Evolutionary conservation across 2,797 vertebrate species (phyloP), one percentile per base, ranked within the genome.

Genomic region (Pampus argenteus): DNA sequence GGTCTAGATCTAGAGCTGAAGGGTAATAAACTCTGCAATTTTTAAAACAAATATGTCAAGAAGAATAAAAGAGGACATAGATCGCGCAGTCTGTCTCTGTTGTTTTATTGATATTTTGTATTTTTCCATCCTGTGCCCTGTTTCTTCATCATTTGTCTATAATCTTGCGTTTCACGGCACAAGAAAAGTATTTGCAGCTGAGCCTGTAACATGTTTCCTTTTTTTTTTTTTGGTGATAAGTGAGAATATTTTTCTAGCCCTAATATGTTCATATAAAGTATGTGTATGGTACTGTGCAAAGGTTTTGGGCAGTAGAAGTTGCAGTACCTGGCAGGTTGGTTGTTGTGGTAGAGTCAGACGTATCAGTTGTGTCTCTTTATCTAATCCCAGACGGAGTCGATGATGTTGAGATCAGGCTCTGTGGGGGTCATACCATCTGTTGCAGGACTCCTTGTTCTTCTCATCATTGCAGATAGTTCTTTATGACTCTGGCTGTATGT

Each of bases 191-290:
- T 52, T 2, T 47, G 40, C 17, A 20, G 17, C 45, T 5, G 9
- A 51, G 5, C 22, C 54, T 23, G 9, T n/a, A 3, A 36, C 20
- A 34, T 28, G 6, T 52, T 38, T 55, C 2, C 34, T 15, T 34
- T 57, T 40, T 40, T 60, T 50, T 42, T n/a, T n/a, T n/a, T n/a
- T n/a, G 31, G 47, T 13, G 25, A 56, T 49, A 57, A 56, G 1
- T 28, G 15, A 25, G 26, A 29, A 55, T 22, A 36, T 29, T 40
- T 40, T 40, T 40, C 14, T 38, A 13, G 10, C 36, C 10, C 4
- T 38, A 4, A 11, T 5, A 38, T 13, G 14, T 40, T 15, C 13
- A 40, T 40, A 40, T 40, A 15, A 1, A 10, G 9, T 36, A 36
- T 40, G 38, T 15, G 3, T 40, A 3, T 13, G 15, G 40, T 42